Evolutionary conservation across 2,888 invertebrate species (phyloP).

Genomic region (Coenonympha glycerion): DNA sequence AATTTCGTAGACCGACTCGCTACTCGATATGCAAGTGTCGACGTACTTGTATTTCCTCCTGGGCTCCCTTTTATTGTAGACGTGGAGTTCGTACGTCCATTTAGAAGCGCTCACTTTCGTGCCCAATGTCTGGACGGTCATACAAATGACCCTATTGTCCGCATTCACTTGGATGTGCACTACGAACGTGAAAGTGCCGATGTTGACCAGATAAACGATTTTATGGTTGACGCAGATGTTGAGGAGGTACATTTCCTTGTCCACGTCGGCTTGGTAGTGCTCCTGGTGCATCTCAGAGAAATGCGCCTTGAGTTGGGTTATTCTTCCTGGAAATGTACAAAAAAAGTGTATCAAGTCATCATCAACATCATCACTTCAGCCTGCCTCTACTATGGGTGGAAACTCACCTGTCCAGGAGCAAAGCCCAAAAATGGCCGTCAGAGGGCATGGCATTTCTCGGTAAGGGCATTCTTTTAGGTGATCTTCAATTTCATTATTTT

Average conservation of each 20-base stretch:
- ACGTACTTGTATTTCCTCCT: constrained; percentile 43
- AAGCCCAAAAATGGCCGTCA: constrained; percentile 31
- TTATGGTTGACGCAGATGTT: constrained; percentile 34
- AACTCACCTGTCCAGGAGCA: constrained; percentile 51
- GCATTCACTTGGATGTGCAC: constrained; percentile 42
- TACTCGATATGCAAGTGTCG: constrained; percentile 40
- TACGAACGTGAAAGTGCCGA: constrained; percentile 47
- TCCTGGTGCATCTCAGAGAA: constrained; percentile 43
- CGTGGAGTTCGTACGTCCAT: constrained; percentile 56
- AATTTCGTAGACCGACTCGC: constrained; percentile 35
- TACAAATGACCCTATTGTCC: constrained; percentile 37
- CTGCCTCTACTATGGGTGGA: no score
- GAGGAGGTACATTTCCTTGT: constrained; percentile 42
- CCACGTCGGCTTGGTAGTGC: constrained; percentile 38
- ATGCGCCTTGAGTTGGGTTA: constrained; percentile 44
- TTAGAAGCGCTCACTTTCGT: constrained; percentile 47
- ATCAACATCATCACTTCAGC: no score
- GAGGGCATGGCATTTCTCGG: constrained; percentile 45
- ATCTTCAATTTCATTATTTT: constrained; percentile 36
- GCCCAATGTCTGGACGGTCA: constrained; percentile 49
- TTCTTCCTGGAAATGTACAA: constrained; percentile 44
- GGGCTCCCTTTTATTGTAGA: constrained; percentile 52
- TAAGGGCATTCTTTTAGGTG: constrained; percentile 54
- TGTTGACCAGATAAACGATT: constrained; percentile 37
- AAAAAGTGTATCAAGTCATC: not conserved